These are phyloP conservation scores for Diabrotica balteata DNA, from an alignment of 2,888 invertebrate genomes.

Conservation along the genomic window DNA sequence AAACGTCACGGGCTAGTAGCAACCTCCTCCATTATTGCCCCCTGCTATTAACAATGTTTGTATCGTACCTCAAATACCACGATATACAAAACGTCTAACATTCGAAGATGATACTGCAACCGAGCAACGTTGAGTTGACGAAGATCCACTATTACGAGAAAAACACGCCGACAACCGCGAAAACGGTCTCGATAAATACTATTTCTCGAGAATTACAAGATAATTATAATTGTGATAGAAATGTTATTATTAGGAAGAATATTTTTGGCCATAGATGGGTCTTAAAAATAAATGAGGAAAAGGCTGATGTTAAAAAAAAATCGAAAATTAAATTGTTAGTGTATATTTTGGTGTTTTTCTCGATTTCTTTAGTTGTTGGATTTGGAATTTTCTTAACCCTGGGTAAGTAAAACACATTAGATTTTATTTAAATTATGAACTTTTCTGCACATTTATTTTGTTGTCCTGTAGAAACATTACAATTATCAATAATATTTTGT, in stretches of 20 bases:
- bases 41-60: conserved; percentile 24
- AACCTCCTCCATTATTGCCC: conserved; percentile 10
- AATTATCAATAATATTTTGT: too few relatives aligned
- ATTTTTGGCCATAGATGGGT: conserved; percentile 58
- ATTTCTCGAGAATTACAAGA: conserved; percentile 51
- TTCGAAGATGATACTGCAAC: conserved; percentile 44
- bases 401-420: conserved; percentile 43
- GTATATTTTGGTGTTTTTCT: conserved; percentile 50
- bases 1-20: conserved; percentile 15
- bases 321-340: conserved; percentile 39
- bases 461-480: too few relatives aligned
- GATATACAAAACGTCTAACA: background rate
- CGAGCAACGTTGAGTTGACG: conserved; percentile 53
- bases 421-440: too few relatives aligned
- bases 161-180: conserved; percentile 38
- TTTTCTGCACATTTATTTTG: too few relatives aligned
- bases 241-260: conserved; percentile 54
- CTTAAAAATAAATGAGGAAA: conserved; percentile 55
- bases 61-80: conserved; percentile 19
- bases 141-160: conserved; percentile 55
- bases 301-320: conserved; percentile 37
- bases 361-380: conserved; percentile 48
- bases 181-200: conserved; percentile 45
- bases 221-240: conserved; percentile 44
- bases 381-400: conserved; percentile 51